Percentiles rank a stretch among this genome's conserved stretches.
phyloP scores from a whole-genome alignment of 2,797 vertebrate species.

The Synaphobranchus kaupii region DNA sequence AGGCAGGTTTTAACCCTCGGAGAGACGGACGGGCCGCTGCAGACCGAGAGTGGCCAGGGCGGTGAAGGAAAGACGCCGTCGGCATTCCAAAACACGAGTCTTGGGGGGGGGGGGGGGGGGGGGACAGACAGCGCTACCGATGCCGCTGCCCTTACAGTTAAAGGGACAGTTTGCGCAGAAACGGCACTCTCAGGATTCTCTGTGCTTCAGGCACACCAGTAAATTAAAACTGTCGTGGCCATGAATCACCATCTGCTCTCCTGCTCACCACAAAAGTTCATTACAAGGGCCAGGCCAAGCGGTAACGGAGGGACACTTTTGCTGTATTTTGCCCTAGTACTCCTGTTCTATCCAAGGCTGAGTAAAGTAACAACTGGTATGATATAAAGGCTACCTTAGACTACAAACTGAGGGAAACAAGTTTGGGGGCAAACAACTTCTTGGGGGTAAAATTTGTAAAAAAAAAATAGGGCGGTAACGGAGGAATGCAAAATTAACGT shows the following conservation, averaged over 20 bases:
- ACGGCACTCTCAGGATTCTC: neutral
- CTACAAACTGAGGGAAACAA: too few relatives aligned
- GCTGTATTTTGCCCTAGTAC: too few relatives aligned
- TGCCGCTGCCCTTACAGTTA: conserved; percentile 41
- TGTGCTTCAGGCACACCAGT: neutral
- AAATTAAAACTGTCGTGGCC: neutral
- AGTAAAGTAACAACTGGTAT: too few relatives aligned
- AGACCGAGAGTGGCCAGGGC: neutral
- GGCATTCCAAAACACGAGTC: conserved; percentile 60
- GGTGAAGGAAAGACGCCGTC: conserved; percentile 45
- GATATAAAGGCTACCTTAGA: too few relatives aligned
- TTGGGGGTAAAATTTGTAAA: too few relatives aligned
- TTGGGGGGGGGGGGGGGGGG: conserved; percentile 20
- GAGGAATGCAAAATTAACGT: too few relatives aligned
- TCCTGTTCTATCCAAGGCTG: too few relatives aligned
- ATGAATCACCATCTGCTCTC: neutral
- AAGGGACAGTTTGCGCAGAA: conserved; percentile 38
- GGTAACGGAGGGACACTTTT: too few relatives aligned
- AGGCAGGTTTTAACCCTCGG: conserved; percentile 85
- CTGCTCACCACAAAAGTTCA: neutral
- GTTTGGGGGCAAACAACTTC: too few relatives aligned
- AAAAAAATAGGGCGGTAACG: too few relatives aligned
- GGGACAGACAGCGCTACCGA: conserved; percentile 34
- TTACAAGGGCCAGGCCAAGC: too few relatives aligned
- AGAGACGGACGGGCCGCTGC: conserved; percentile 35